A percentile compares a stretch with the other conserved stretches of the same genome.
phyloP scores from a whole-genome alignment of 2,888 invertebrate species.

The Chloroclysta siterata region DNA sequence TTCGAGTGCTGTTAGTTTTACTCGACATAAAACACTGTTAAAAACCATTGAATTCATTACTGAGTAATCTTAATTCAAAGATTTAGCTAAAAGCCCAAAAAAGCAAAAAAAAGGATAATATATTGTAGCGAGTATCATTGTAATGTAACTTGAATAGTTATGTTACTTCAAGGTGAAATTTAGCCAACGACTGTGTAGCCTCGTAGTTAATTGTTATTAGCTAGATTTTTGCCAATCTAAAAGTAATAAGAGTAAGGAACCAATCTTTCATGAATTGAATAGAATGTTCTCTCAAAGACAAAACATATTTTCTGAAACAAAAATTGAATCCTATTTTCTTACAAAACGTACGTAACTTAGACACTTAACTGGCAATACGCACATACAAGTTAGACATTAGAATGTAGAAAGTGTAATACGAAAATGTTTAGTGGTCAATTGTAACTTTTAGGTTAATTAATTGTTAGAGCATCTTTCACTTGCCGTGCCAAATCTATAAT shows the following conservation, averaged over 20 bases:
- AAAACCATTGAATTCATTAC: slow-evolving; percentile 72
- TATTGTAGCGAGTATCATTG: slow-evolving; percentile 12
- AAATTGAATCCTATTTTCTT: slow-evolving; percentile 82
- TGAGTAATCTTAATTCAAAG: slow-evolving; percentile 59
- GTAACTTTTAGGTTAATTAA: slow-evolving; percentile 42
- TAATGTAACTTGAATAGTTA: slow-evolving; percentile 54
- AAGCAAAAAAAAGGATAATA: slow-evolving; percentile 2
- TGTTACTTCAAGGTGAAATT: slow-evolving; percentile 56
- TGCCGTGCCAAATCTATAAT: slow-evolving; percentile 75
- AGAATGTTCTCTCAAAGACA: slow-evolving; percentile 64
- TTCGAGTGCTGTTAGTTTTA: slow-evolving; percentile 56
- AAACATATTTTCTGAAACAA: slow-evolving; percentile 76
- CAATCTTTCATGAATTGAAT: slow-evolving; percentile 72
- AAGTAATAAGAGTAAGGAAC: slow-evolving; percentile 59
- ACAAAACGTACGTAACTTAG: slow-evolving; percentile 76
- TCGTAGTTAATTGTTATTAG: slow-evolving; percentile 71
- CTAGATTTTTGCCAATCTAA: slow-evolving; percentile 67
- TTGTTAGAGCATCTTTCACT: slow-evolving; percentile 53
- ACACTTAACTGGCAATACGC: slow-evolving; percentile 75
- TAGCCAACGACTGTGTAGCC: slow-evolving; percentile 75
- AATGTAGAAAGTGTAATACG: slow-evolving; percentile 49
- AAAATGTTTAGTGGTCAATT: slow-evolving; percentile 47
- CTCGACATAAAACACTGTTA: slow-evolving; percentile 68
- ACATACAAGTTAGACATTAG: slow-evolving; percentile 67
- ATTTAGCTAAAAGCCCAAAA: slow-evolving; percentile 44